A percentile compares a stretch with the other conserved stretches of the same genome.
These are phyloP conservation scores for Heliconius melpomene DNA, from an alignment of 1,140 invertebrate species.

Conservation along the genomic window DNA sequence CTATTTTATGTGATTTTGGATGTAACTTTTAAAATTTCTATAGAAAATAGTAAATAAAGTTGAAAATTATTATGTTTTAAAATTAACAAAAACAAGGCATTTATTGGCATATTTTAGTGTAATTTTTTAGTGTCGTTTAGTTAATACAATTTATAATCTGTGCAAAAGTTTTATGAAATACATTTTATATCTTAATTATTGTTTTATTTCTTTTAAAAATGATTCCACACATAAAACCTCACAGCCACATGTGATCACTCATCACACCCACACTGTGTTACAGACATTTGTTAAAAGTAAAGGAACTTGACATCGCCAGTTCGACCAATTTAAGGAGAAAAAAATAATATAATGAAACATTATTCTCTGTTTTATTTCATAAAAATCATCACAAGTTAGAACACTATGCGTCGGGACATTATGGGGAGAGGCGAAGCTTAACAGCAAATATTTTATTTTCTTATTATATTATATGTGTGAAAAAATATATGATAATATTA, in stretches of 20 bases:
- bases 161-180: not conserved
- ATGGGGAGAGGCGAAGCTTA: conserved; percentile 49
- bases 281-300: not conserved
- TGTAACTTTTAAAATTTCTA: conserved; percentile 43
- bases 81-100: not conserved
- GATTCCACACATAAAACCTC: no score
- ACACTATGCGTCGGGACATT: conserved; percentile 49
- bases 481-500: not conserved
- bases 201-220: not conserved
- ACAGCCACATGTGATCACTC: no score
- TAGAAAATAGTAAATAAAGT: not conserved
- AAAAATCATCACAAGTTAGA: conserved; percentile 51
- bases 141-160: not conserved
- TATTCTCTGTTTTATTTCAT: conserved; percentile 42
- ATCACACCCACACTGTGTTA: no score
- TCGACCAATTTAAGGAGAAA: not conserved
- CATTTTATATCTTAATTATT: not conserved
- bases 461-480: not conserved
- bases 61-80: not conserved
- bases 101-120: not conserved
- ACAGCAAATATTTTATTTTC: conserved; percentile 4
- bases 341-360: conserved; percentile 35
- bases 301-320: not conserved
- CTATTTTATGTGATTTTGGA: conserved; percentile 55
- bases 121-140: not conserved